Conservation (phyloP, 2,888 invertebrate genomes). For the Drosophila sordidula region DNA sequence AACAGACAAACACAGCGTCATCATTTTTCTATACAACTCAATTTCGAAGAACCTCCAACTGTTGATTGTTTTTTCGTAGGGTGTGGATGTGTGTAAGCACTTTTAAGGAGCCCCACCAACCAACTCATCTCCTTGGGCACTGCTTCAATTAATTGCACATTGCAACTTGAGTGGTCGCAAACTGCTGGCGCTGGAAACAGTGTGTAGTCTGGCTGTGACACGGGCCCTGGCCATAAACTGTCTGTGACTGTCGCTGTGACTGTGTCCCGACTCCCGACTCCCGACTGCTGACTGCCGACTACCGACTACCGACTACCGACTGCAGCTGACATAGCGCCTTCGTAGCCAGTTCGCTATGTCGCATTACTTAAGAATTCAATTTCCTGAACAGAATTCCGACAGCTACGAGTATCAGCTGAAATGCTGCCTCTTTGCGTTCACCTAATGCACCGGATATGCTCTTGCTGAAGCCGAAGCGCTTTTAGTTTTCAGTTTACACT, state of each 20-base stretch:
- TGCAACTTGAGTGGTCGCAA: conserved; percentile 17
- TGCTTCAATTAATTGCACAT: conserved; percentile 40
- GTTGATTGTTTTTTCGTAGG: conserved; percentile 1
- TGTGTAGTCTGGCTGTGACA: background rate
- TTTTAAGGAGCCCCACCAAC: background rate
- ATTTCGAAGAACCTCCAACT: conserved; percentile 17
- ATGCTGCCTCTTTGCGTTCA: conserved; percentile 8
- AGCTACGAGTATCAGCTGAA: conserved; percentile 11
- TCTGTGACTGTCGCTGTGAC: conserved; percentile 8
- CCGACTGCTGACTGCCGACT: conserved; percentile 7
- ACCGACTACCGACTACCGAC: background rate
- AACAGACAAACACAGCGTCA: conserved; percentile 15
- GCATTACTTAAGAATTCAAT: conserved; percentile 52
- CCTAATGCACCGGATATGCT: conserved; percentile 50
- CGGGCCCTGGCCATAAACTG: conserved; percentile 9
- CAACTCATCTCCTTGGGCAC: too few species aligned
- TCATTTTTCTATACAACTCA: conserved; percentile 14
- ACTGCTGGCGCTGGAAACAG: conserved; percentile 8
- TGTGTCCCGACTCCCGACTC: background rate
- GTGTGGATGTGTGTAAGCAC: conserved; percentile 2
- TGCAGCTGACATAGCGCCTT: conserved; percentile 13
- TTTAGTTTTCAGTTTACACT: conserved; percentile 20
- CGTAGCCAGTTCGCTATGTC: background rate
- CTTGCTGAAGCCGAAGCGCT: conserved; percentile 19
- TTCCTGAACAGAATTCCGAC: conserved; percentile 29